Evolutionary conservation across 1,140 invertebrate species (phyloP).

Genomic region (Magallana gigas): DNA sequence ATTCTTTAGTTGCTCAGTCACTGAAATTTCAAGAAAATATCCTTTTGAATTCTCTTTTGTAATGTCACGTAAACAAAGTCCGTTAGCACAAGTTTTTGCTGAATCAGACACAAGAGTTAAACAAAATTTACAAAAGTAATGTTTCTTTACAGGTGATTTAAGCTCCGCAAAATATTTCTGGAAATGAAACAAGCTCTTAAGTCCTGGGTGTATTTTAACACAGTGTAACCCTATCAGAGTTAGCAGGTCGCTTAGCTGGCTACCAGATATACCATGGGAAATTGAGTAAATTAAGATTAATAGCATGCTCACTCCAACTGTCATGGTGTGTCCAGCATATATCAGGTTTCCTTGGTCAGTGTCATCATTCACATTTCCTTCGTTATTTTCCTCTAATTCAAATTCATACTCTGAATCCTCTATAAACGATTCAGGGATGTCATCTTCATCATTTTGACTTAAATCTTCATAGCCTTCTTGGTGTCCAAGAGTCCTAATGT

Average conservation of each 20-base stretch:
- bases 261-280: not conserved
- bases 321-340: constrained; percentile 25
- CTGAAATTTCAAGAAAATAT: constrained; percentile 47
- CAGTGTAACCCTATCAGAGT: constrained; percentile 11
- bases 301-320: not conserved
- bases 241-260: not conserved
- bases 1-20: constrained; percentile 7
- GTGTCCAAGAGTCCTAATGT: too few relatives aligned
- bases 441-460: too few relatives aligned
- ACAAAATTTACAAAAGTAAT: constrained; percentile 32
- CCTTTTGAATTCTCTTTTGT: not conserved
- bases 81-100: not conserved
- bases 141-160: constrained; percentile 21
- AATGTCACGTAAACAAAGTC: not conserved
- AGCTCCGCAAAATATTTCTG: constrained; percentile 37
- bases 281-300: constrained; percentile 37
- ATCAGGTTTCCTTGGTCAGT: not conserved
- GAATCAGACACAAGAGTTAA: not conserved
- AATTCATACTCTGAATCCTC: not conserved
- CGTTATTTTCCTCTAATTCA: not conserved
- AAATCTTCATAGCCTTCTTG: too few relatives aligned
- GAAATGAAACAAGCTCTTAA: constrained; percentile 28
- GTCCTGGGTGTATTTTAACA: not conserved
- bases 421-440: not conserved
- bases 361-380: not conserved